These are phyloP conservation scores for Cephalotes varians DNA, from an alignment of 2,888 invertebrate genomes.

Conservation along the genomic window DNA sequence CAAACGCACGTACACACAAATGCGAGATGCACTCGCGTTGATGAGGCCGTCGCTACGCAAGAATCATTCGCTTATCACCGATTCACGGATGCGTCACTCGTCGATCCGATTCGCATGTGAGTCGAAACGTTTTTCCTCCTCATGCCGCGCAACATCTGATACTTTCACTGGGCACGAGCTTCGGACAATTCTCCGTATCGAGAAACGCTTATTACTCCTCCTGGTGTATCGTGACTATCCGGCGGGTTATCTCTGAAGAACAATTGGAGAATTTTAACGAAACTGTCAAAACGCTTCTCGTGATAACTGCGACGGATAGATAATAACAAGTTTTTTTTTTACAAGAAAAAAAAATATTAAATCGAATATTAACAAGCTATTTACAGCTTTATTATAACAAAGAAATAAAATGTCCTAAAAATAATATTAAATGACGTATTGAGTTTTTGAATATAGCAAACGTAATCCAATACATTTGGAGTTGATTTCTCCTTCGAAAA, in stretches of 20 bases:
- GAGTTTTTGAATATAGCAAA: not conserved
- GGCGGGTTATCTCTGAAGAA: not conserved
- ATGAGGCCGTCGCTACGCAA: not conserved
- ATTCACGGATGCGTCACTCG: conserved; percentile 65
- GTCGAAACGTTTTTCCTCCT: not conserved
- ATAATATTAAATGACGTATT: not conserved
- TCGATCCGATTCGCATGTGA: conserved; percentile 40
- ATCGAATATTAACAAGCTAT: not conserved
- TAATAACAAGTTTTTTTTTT: no score
- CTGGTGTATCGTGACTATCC: not conserved
- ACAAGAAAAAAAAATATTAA: not conserved
- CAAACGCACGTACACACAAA: not conserved
- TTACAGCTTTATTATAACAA: not conserved
- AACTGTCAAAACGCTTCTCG: not conserved
- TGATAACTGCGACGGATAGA: no score
- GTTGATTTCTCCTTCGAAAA: not conserved
- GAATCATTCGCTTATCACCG: conserved; percentile 58
- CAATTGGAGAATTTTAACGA: conserved; percentile 8
- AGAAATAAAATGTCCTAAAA: not conserved
- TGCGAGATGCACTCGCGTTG: not conserved
- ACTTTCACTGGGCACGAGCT: conserved; percentile 64
- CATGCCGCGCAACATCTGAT: conserved; percentile 44
- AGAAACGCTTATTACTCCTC: not conserved
- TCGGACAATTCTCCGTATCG: conserved; percentile 11
- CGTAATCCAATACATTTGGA: not conserved